Conservation (phyloP, 2,113 vertebrate genomes). For the Labrus mixtus region DNA sequence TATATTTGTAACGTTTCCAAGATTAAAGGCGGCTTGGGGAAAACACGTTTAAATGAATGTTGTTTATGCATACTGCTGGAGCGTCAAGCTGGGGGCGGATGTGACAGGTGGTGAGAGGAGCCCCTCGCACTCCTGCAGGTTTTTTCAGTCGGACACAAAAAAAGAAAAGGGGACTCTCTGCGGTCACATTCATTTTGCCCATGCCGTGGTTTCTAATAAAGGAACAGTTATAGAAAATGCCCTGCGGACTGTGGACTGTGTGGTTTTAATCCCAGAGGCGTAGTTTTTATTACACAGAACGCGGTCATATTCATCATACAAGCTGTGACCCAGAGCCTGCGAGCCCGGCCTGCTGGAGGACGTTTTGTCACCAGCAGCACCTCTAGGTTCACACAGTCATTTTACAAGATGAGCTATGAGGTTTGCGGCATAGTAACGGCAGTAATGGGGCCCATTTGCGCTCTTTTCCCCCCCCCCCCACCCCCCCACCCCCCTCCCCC, state of each 20-base stretch:
- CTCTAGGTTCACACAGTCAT: conserved; percentile 34
- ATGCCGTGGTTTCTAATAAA: conserved; percentile 38
- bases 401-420: conserved; percentile 62
- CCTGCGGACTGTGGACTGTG: conserved; percentile 6
- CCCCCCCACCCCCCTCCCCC: too few species aligned
- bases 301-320: conserved; percentile 28
- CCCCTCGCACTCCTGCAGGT: conserved; percentile 32
- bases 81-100: conserved; percentile 22
- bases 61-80: conserved; percentile 8
- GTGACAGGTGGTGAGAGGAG: conserved; percentile 52
- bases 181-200: conserved; percentile 23
- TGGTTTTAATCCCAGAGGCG: conserved; percentile 27
- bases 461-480: conserved; percentile 33
- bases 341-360: conserved; percentile 22
- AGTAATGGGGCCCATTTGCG: conserved; percentile 56
- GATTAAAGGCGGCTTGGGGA: not conserved
- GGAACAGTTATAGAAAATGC: conserved; percentile 19
- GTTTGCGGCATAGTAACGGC: conserved; percentile 42
- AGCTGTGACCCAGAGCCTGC: conserved; percentile 23
- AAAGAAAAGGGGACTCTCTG: not conserved
- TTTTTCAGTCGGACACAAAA: conserved; percentile 13
- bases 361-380: conserved; percentile 48
- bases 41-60: conserved; percentile 6
- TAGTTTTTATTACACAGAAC: conserved; percentile 32
- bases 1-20: conserved; percentile 4